Evolutionary conservation across 2,888 invertebrate genomes (phyloP).

Genomic region (Subacronicta megacephala): DNA sequence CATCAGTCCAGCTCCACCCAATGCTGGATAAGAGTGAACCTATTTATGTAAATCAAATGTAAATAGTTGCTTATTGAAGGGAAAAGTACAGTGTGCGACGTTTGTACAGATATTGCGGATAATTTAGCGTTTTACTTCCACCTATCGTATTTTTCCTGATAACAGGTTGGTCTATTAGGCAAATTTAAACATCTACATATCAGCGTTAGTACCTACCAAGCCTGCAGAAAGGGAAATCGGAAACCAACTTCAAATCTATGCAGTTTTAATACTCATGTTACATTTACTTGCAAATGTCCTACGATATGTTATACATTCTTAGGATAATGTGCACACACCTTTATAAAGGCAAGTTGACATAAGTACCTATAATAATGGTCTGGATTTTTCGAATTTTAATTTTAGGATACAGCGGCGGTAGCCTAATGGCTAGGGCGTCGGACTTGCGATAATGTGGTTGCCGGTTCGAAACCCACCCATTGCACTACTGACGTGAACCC

Average conservation of each 20-base stretch:
- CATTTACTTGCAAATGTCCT: constrained; percentile 52
- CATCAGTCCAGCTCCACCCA: no score
- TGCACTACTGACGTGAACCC: no score
- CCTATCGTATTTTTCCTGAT: constrained; percentile 35
- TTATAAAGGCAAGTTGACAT: constrained; percentile 26
- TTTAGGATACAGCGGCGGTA: no score
- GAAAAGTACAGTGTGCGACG: no score
- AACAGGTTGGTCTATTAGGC: constrained; percentile 32
- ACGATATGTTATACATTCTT: constrained; percentile 24
- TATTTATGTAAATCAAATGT: no score
- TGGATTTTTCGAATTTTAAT: no score
- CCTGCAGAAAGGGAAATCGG: constrained; percentile 60
- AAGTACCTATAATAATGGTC: no score
- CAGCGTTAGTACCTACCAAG: constrained; percentile 33
- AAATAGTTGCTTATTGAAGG: no score
- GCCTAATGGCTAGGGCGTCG: no score
- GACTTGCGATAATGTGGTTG: no score
- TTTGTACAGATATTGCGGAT: not conserved
- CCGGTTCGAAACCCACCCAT: no score
- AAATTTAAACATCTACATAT: constrained; percentile 32
- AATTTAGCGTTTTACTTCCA: constrained; percentile 38
- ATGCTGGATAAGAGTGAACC: no score
- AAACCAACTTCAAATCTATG: constrained; percentile 32
- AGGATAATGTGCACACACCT: constrained; percentile 9
- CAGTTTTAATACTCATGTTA: constrained; percentile 46